Conservation (phyloP, 2,797 vertebrate genomes). For the Paratrypauchen microcephalus region DNA sequence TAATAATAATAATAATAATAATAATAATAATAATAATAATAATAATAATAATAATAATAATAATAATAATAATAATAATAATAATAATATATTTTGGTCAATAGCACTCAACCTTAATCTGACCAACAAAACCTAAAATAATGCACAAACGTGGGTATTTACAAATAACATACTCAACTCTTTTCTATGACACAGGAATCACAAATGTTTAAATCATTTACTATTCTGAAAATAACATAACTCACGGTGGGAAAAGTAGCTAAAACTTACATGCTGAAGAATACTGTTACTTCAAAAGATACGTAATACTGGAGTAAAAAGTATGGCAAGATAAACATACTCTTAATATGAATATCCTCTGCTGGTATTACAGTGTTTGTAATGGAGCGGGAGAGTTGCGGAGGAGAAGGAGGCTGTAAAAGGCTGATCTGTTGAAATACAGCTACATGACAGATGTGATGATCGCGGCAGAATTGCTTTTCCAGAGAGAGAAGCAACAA, state of each 20-base stretch:
- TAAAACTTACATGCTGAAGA: too few species aligned
- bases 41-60: too few species aligned
- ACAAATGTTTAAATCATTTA: neutral
- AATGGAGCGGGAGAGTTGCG: constrained; percentile 29
- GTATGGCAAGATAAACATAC: too few species aligned
- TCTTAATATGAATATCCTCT: neutral
- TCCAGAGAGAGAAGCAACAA: constrained; percentile 38
- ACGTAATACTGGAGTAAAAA: too few species aligned
- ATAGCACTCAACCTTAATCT: neutral
- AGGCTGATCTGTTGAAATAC: constrained; percentile 66
- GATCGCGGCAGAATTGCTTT: constrained; percentile 57
- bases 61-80: too few species aligned
- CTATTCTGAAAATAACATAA: neutral
- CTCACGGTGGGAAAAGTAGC: too few species aligned
- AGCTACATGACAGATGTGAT: constrained; percentile 69
- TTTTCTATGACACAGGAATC: neutral
- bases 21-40: too few species aligned
- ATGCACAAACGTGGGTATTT: neutral
- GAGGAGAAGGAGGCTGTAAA: constrained; percentile 56
- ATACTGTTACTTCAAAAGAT: too few species aligned
- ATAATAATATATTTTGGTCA: neutral
- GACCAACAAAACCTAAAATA: neutral
- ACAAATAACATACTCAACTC: neutral
- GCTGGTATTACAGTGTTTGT: constrained; percentile 13
- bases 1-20: too few species aligned